Evolutionary conservation across 1,140 invertebrate species (phyloP).

Genomic region (Lethrus apterus): DNA sequence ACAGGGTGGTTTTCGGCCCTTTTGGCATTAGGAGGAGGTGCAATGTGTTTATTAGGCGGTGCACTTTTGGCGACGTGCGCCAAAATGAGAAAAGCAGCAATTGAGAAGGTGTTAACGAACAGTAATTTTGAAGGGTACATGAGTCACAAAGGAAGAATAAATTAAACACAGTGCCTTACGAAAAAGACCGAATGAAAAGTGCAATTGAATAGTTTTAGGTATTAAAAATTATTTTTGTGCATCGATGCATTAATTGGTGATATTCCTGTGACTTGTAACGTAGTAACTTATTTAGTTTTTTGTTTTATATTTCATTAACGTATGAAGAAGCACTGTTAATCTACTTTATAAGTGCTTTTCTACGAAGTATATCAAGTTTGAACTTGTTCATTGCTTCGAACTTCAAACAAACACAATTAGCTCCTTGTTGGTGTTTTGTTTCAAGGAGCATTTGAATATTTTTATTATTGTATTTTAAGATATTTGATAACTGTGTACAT

Average conservation of each 20-base stretch:
- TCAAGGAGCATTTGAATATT: no score
- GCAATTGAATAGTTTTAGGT: not conserved
- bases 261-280: not conserved
- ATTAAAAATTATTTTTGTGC: not conserved
- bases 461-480: not conserved
- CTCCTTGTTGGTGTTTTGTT: no score
- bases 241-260: not conserved
- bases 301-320: no score
- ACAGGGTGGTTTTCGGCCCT: constrained; percentile 68
- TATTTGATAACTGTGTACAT: not conserved
- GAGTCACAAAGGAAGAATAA: constrained; percentile 64
- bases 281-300: not conserved
- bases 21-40: constrained; percentile 57
- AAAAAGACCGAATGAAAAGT: no score
- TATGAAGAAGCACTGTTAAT: no score
- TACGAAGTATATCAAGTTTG: not conserved
- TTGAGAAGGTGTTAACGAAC: constrained; percentile 45
- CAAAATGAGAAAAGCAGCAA: constrained; percentile 50
- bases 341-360: no score
- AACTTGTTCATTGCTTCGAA: no score
- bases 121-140: constrained; percentile 58
- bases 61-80: constrained; percentile 65
- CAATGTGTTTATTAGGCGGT: constrained; percentile 60
- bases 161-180: no score
- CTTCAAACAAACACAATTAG: no score